phyloP scores from a whole-genome alignment of 2,888 invertebrate species.

The Lobophora halterata region DNA sequence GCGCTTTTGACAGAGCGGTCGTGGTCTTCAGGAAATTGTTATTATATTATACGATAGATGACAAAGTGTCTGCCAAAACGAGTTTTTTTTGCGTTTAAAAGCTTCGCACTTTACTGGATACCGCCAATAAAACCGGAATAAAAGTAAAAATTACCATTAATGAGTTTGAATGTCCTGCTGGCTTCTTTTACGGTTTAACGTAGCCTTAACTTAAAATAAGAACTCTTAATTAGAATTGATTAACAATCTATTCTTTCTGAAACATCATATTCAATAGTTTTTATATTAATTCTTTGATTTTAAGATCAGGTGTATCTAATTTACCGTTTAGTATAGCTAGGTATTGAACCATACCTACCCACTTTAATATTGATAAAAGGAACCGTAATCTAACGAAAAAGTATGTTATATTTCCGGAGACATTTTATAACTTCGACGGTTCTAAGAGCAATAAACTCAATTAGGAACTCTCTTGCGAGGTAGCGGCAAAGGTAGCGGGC shows the following conservation, averaged over 20 bases:
- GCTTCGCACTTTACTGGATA: constrained; percentile 24
- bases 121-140: constrained; percentile 31
- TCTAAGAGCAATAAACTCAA: constrained; percentile 48
- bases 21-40: too few species aligned
- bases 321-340: too few species aligned
- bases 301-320: too few species aligned
- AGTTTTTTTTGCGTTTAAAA: constrained; percentile 8
- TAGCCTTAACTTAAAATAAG: constrained; percentile 22
- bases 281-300: too few species aligned
- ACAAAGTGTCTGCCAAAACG: not conserved
- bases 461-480: constrained; percentile 42
- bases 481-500: constrained; percentile 36
- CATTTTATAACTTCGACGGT: constrained; percentile 39
- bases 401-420: constrained; percentile 30
- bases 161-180: constrained; percentile 29
- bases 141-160: constrained; percentile 30
- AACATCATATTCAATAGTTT: too few species aligned
- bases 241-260: too few species aligned
- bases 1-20: too few species aligned
- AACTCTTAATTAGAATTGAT: too few species aligned
- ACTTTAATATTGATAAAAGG: constrained; percentile 1
- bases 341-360: not conserved
- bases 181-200: constrained; percentile 23
- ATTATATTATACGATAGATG: too few species aligned
- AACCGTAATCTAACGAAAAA: constrained; percentile 21